Evolutionary conservation across 2,113 vertebrate species (phyloP).

Genomic region (Cyrtonyx montezumae): DNA sequence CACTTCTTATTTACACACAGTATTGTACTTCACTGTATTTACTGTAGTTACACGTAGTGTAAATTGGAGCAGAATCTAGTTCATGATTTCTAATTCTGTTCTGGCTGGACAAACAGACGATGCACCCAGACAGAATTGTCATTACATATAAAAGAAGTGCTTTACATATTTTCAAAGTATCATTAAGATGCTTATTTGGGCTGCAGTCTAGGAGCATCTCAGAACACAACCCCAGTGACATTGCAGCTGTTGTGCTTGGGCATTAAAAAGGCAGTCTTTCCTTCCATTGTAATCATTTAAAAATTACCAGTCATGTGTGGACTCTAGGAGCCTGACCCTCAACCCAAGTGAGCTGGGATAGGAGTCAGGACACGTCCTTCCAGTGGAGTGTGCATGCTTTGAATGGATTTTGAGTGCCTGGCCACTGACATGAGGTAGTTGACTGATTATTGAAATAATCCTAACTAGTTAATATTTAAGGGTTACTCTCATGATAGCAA

Average conservation of each 20-base stretch:
- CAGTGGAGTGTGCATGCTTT: neutral
- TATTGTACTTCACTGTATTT: neutral
- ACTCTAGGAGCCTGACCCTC: constrained; percentile 3
- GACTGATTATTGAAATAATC: neutral
- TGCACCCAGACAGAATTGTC: constrained; percentile 34
- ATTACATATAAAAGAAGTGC: constrained; percentile 50
- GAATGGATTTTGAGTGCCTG: neutral
- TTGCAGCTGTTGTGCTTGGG: constrained; percentile 64
- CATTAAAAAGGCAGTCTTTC: constrained; percentile 64
- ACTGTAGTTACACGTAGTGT: neutral
- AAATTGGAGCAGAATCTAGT: neutral
- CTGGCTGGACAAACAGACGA: constrained; percentile 54
- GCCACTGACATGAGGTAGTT: neutral
- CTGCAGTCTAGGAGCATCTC: constrained; percentile 47
- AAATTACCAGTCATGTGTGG: constrained; percentile 46
- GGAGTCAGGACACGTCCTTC: neutral
- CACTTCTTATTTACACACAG: neutral
- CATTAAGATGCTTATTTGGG: constrained; percentile 59
- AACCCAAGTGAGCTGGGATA: neutral
- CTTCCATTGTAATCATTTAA: constrained; percentile 62
- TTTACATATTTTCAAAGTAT: constrained; percentile 58
- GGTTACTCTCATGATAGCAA: neutral
- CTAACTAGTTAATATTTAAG: neutral
- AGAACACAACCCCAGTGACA: constrained; percentile 39
- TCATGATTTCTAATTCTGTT: constrained; percentile 49